phyloP scores from a whole-genome alignment of 2,888 invertebrate species.

The Pseudanteris insignis region DNA sequence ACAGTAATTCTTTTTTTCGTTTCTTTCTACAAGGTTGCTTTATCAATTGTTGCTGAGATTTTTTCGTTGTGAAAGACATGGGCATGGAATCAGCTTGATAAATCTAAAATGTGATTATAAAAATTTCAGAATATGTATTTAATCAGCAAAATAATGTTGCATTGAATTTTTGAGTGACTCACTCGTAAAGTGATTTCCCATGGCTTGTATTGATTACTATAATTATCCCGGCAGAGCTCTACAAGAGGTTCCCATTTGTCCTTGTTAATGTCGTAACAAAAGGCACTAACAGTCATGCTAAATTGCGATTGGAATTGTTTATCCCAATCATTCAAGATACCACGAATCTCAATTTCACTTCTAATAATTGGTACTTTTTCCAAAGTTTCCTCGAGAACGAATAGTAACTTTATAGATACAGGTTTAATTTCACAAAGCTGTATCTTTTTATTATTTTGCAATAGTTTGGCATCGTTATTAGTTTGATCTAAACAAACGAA shows the following conservation, averaged over 20 bases:
- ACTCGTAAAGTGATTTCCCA: constrained; percentile 78
- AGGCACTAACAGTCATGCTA: constrained; percentile 67
- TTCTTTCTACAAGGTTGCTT: constrained; percentile 56
- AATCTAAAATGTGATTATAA: constrained; percentile 46
- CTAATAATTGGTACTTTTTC: constrained; percentile 58
- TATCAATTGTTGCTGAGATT: constrained; percentile 52
- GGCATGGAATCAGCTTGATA: constrained; percentile 71
- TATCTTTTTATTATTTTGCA: constrained; percentile 40
- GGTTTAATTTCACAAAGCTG: constrained; percentile 56
- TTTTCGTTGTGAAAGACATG: constrained; percentile 62
- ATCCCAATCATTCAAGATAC: constrained; percentile 53
- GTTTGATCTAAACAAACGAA: no score
- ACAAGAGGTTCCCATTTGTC: constrained; percentile 86
- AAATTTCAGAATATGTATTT: no score
- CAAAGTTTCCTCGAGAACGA: constrained; percentile 58
- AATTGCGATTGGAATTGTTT: constrained; percentile 56
- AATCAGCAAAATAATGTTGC: no score
- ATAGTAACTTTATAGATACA: constrained; percentile 49
- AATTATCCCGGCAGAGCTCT: constrained; percentile 76
- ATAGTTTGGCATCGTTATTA: no score
- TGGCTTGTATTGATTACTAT: constrained; percentile 71
- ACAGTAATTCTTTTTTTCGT: constrained; percentile 69
- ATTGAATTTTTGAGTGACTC: no score
- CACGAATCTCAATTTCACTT: constrained; percentile 52
- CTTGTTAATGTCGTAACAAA: constrained; percentile 76